Evolutionary conservation across 2,888 invertebrate genomes (phyloP), one percentile per base, ranked within the genome.

Genomic region (Dicyrtoma fusca): DNA sequence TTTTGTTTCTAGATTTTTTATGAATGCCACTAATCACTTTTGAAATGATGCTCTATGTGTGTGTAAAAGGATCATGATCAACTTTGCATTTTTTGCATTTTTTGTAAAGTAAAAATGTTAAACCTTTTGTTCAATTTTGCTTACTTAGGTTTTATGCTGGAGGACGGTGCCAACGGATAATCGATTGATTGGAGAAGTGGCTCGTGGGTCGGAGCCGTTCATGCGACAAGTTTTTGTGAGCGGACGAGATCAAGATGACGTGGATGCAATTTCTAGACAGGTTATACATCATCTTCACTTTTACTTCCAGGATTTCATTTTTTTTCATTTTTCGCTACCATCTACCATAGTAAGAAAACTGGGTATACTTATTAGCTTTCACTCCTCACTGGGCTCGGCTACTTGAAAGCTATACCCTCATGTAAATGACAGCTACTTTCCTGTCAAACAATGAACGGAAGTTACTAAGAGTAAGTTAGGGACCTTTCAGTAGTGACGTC

Each of bases 171-270:
- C 96, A 34, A 92, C 92, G 65, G 91, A 96, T 84, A 91, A 89
- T 83, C 86, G 89, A 70, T 89, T 89, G 78, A 94, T 99, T 82
- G 98, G 94, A 80, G 88, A 90, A 80, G 96, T 97, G 82, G 99
- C 98, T 72, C 89, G 90, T 82, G 92, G 92, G 85, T 92, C 92
- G 82, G 98, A 99, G 86, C 99, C 99, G 49, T 89, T 91, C 83
- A 97, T 98, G 88, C 89, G 95, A 81, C 99, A 99, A 88, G 97
- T 97, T 80, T 92, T 92, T 84, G 88, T 92, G 74, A 89, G 89
- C 73, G 90, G 91, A 73, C 34, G 34, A 34, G 88, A 89, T 82
- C 86, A 86, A 81, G 85, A 87, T 77, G 87, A 88, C 81, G 86
- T 87, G 79, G 86, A 85, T 68, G 87, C 86, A 75, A 88, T 91